Evolutionary conservation across 1,140 invertebrate genomes (phyloP), one percentile per base, ranked within the genome.

Genomic region (Proales similis): DNA sequence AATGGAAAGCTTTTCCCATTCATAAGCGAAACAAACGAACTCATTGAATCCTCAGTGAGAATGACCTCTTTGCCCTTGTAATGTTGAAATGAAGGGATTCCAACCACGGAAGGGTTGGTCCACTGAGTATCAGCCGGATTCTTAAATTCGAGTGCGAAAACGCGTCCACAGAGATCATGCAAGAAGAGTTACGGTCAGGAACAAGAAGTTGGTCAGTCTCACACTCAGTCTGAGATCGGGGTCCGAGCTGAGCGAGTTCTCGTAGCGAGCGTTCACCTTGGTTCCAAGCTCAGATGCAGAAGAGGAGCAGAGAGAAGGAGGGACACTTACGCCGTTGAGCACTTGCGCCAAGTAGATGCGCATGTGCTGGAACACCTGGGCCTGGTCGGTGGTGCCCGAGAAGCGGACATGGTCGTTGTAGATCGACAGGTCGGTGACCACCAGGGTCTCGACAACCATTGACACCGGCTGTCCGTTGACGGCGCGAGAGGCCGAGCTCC

Each of bases 21-120:
- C 24, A 48, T 48, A 24, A 48, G 32, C 12, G 19, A n/a, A 12
- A 29, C 32, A 24, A 48, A 48, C 32, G 46, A 24, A 27, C 5
- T 48, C 22, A 48, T 17, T 20, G 46, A 29, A 12, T 48, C 32
- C 4, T 24, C 4, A 7, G 46, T 29, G 7, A 48, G 9, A 49
- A 49, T 29, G n/a, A 49, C 48, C 38, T 49, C 48, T 49, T 30
- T 49, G 22, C 48, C 48, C 22, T 49, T 33, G n/a, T 49, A 49
- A 3, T 22, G 20, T 20, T 49, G 29, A 30, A 33, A 33, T 33
- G 29, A 29, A 27, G 17, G 9, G 12, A 33, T 33, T 27, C 48
- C 48, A n/a, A 49, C 48, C 32, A 32, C 30, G 24, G 22, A 33
- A 14, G 30, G 20, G 20, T 27, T 19, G 20, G 48, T 49, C 48